Conservation (phyloP, 2,113 vertebrate species). For the Elephantulus edwardii region DNA sequence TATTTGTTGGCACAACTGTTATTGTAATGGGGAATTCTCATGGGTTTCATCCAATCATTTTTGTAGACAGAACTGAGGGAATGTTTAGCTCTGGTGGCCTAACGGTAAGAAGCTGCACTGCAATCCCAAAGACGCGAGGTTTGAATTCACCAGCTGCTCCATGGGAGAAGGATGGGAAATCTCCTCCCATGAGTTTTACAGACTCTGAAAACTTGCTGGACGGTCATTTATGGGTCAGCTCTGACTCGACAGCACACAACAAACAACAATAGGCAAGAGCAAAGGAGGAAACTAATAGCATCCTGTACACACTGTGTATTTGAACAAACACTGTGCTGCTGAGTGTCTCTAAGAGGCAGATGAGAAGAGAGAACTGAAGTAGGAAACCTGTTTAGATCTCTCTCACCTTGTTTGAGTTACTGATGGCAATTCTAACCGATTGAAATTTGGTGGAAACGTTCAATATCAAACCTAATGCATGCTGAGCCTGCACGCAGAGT, state of each 20-base stretch:
- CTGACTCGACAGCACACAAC: no score
- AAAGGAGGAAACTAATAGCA: conserved; percentile 54
- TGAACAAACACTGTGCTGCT: conserved; percentile 62
- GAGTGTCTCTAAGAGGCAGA: not conserved
- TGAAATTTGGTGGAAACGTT: not conserved
- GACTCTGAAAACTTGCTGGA: no score
- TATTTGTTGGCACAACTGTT: conserved; percentile 79
- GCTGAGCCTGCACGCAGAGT: not conserved
- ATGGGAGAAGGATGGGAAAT: no score
- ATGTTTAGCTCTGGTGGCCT: conserved; percentile 62
- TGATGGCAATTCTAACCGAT: not conserved
- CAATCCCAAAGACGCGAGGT: no score
- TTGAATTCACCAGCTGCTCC: no score
- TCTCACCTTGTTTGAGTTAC: not conserved
- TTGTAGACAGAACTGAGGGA: conserved; percentile 73
- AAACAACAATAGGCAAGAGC: no score
- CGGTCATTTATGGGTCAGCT: no score
- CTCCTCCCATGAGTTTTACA: no score
- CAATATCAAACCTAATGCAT: not conserved
- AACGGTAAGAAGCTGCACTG: no score
- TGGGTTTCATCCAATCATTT: conserved; percentile 63
- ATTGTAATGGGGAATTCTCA: conserved; percentile 62
- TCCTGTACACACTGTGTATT: conserved; percentile 72
- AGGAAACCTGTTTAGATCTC: conserved; percentile 18
- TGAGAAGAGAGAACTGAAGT: not conserved